Base-by-base conservation (phyloP, 2,797 vertebrate species). In the Fundulus diaphanus region DNA sequence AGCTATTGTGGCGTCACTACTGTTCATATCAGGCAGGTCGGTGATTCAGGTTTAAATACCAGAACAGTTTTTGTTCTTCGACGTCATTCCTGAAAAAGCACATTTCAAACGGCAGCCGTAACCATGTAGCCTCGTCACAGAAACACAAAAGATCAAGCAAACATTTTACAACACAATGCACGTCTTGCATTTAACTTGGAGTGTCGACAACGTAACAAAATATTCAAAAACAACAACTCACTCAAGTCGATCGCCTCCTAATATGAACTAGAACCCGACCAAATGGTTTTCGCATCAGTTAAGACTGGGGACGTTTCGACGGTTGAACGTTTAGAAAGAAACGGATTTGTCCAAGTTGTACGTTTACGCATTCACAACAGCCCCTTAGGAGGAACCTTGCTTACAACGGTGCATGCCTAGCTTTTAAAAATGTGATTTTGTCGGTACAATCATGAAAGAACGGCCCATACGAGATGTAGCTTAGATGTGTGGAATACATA, bases 11-110 rank as follows among this genome's bases (percentile, higher is more conserved):
- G 15, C 22, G 37, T 40, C 33, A 40, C 11, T n/a, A 9, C 66
- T 48, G 27, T 20, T 3, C 4, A 48, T 24, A 37, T 40, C 35
- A n/a, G 61, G 33, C 2, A 37, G 61, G 44, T 22, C 5, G n/a
- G 33, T 51, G 57, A 82, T 67, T 83, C 71, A 72, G 75, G 42
- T 72, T 79, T 78, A 70, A 77, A 15, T 37, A n/a, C 42, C 54
- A 72, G 1, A 57, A 13, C 29, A 74, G 44, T 57, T 42, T 15
- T 46, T 46, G 44, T 57, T 42, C 12, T 46, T 46, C 4, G 3
- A 35, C 24, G 15, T 57, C 1, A 66, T 70, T 66, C 44, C 7
- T 31, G 52, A 29, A 11, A 81, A 1, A 27, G 3, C 33, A 0
- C 18, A 52, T 37, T 70, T 67, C 0, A 66, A 16, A 29, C 2